Evolutionary conservation across 2,797 vertebrate species (phyloP), one percentile per base, ranked within the genome.

Genomic region (Sebastes hubbsi): DNA sequence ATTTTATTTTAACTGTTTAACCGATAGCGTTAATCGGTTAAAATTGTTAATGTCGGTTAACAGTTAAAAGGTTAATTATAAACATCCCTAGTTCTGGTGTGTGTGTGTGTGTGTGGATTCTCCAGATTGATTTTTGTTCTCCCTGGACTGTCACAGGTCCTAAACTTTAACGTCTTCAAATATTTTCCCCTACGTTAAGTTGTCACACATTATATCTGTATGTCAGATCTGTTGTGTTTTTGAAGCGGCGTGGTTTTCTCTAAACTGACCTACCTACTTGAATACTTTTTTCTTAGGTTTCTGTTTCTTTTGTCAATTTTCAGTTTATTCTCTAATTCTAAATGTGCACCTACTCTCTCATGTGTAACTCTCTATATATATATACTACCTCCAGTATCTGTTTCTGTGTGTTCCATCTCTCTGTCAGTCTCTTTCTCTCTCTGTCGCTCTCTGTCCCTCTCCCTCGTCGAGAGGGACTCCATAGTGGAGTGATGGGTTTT

Each of bases 241-340:
- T 49, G 36, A 80, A 69, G 25, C 25, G 20, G 8, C 52, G 27
- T 30, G 8, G n/a, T 69, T 75, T 73, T 75, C 55, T 72, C 58
- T 78, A 13, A 52, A 52, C 7, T 64, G 29, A 24, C 56, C 10
- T 20, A 55, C 70, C 55, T 63, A 52, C 46, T 66, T 74, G 2
- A 69, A 10, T 65, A 56, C 9, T 52, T 74, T 2, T 46, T 69
- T 61, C 58, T 77, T 72, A 29, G 14, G 70, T 70, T 34, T 66
- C 52, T 95, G 95, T 94, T 96, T 96, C 94, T 95, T 93, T 92
- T 95, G 94, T 77, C 63, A 65, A 3, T 36, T 78, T 73, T 65
- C 25, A n/a, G 91, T 96, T 94, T 76, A 34, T 70, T 80, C 61
- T 87, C 32, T 34, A 34, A 46, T 22, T 72, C 20, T 75, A 58